Evolutionary conservation across 2,888 invertebrate genomes (phyloP).

Genomic region (Drosophila ustulata): DNA sequence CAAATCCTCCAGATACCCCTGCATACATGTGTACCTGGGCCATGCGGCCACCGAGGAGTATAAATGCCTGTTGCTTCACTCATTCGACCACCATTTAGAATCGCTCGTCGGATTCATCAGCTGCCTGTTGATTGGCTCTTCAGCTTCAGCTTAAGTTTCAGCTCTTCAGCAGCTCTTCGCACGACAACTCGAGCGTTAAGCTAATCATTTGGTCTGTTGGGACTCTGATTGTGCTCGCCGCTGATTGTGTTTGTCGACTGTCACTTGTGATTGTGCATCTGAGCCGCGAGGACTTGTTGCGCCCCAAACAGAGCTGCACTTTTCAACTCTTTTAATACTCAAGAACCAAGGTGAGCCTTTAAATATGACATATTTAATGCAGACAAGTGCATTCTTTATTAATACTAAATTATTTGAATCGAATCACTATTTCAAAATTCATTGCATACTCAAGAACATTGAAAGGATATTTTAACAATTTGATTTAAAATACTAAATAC

Average conservation of each 20-base stretch:
- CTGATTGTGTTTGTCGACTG: not conserved
- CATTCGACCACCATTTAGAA: constrained; percentile 43
- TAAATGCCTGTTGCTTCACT: constrained; percentile 50
- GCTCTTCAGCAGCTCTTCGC: constrained; percentile 1
- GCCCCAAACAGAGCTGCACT: not conserved
- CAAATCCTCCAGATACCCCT: constrained; percentile 37
- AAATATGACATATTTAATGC: not conserved
- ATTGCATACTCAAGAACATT: too few relatives aligned
- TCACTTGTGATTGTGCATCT: constrained; percentile 23
- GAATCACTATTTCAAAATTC: too few relatives aligned
- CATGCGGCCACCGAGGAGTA: constrained; percentile 27
- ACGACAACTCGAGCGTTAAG: not conserved
- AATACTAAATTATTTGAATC: too few relatives aligned
- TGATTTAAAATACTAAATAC: too few relatives aligned
- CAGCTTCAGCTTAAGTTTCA: not conserved
- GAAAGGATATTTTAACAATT: too few relatives aligned
- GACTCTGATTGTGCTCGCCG: not conserved
- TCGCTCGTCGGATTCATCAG: constrained; percentile 29
- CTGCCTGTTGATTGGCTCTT: constrained; percentile 25
- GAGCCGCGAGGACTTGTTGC: constrained; percentile 19
- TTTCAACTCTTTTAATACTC: constrained; percentile 36
- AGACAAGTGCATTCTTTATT: too few relatives aligned
- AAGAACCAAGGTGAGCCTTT: constrained; percentile 30
- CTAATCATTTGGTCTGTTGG: constrained; percentile 2
- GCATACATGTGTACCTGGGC: constrained; percentile 16